These are phyloP conservation scores for Equus przewalskii DNA, from an alignment of 2,113 vertebrate species.

Conservation along the genomic window DNA sequence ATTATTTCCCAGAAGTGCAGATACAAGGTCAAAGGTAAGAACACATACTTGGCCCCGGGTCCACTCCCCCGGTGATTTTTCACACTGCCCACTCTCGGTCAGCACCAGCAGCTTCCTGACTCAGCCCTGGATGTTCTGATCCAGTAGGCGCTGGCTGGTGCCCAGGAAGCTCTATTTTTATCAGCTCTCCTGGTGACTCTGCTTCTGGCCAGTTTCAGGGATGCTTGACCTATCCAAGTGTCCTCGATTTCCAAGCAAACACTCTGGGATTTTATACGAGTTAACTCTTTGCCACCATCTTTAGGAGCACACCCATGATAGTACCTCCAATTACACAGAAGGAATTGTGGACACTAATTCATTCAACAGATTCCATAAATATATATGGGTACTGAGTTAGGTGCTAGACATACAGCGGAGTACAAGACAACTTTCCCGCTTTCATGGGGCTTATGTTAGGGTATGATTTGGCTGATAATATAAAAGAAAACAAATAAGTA, in stretches of 20 bases:
- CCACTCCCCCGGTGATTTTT: conserved; percentile 28
- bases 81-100: not conserved
- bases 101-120: not conserved
- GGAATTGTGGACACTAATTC: not conserved
- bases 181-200: not conserved
- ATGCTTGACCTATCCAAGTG: not conserved
- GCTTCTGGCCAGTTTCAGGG: not conserved
- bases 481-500: not conserved
- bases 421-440: not conserved
- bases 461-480: not conserved
- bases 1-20: conserved; percentile 60
- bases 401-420: not conserved
- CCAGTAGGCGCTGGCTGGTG: not conserved
- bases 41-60: conserved; percentile 53
- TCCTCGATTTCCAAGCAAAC: not conserved
- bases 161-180: conserved; percentile 2
- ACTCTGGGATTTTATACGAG: not conserved
- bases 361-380: not conserved
- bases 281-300: not conserved
- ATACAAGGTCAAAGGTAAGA: conserved; percentile 49
- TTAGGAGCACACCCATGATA: not conserved
- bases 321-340: not conserved
- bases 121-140: conserved; percentile 21
- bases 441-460: not conserved
- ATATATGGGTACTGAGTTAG: not conserved